A percentile compares a stretch with the other conserved stretches of the same genome.
These are phyloP conservation scores for Cephus pygmeus DNA, from an alignment of 2,888 invertebrate genomes.

Conservation along the genomic window DNA sequence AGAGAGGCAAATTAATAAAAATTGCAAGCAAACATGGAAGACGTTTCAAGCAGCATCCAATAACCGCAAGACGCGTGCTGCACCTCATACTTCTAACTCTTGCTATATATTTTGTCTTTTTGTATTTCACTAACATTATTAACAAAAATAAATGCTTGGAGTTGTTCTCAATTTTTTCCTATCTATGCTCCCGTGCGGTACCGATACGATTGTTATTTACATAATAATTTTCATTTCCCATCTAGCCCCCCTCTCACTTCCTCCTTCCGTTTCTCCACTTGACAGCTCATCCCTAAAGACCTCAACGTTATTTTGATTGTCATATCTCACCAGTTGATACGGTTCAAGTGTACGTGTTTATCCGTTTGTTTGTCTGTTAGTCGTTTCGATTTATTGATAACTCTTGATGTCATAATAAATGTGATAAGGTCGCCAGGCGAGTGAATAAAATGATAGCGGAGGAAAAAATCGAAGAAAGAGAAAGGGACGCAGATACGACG, in stretches of 20 bases:
- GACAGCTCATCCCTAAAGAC: neutral
- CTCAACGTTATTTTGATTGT: slow-evolving; percentile 6
- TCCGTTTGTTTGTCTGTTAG: slow-evolving; percentile 23
- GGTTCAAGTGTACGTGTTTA: slow-evolving; percentile 12
- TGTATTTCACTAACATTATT: slow-evolving; percentile 21
- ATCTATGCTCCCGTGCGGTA: neutral
- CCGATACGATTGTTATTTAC: neutral
- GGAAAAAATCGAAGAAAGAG: neutral
- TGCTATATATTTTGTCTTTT: slow-evolving; percentile 16
- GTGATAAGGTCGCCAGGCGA: neutral
- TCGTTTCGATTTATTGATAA: slow-evolving; percentile 22
- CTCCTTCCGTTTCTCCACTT: neutral
- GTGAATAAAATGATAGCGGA: slow-evolving; percentile 11
- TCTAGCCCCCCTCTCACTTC: too few species aligned
- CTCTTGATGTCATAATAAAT: slow-evolving; percentile 8
- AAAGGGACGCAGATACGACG: slow-evolving; percentile 6
- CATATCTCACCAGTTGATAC: slow-evolving; percentile 24
- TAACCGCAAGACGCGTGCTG: neutral
- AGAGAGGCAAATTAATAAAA: neutral
- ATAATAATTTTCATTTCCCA: neutral
- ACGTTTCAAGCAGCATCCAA: neutral
- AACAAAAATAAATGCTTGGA: slow-evolving; percentile 20
- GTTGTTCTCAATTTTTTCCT: slow-evolving; percentile 7
- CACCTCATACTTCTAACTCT: slow-evolving; percentile 2
- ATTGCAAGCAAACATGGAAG: neutral